phyloP scores from a whole-genome alignment of 2,113 vertebrate genomes.

The Callipepla californica region DNA sequence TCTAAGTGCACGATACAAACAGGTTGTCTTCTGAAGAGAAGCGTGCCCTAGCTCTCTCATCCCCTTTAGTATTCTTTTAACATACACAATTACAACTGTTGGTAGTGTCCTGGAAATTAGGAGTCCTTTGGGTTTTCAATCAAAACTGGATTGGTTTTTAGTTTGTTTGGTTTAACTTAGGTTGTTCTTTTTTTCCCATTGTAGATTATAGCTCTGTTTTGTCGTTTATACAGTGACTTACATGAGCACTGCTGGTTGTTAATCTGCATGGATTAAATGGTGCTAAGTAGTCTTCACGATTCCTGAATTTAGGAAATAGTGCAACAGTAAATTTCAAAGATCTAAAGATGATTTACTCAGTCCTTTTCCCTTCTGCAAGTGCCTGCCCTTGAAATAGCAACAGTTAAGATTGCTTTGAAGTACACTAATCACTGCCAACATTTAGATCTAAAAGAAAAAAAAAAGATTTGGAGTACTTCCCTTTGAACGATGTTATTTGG shows the following conservation, averaged over 20 bases:
- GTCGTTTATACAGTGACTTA: neutral
- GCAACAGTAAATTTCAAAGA: constrained; percentile 16
- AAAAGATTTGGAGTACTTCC: neutral
- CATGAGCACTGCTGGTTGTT: neutral
- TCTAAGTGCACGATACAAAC: constrained; percentile 20
- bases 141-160: neutral
- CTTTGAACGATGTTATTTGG: constrained; percentile 39
- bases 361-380: neutral
- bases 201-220: neutral
- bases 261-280: constrained; percentile 5
- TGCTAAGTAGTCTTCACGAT: neutral
- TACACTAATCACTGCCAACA: neutral
- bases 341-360: constrained; percentile 4
- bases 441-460: constrained; percentile 8
- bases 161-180: neutral
- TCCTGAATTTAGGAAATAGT: constrained; percentile 30
- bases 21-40: constrained; percentile 19
- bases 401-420: constrained; percentile 54
- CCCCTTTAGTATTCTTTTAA: neutral
- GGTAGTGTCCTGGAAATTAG: neutral
- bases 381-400: neutral
- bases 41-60: neutral
- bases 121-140: neutral
- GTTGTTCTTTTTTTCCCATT: neutral
- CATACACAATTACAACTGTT: neutral